phyloP scores from a whole-genome alignment of 2,113 vertebrate species.

The Charina bottae region DNA sequence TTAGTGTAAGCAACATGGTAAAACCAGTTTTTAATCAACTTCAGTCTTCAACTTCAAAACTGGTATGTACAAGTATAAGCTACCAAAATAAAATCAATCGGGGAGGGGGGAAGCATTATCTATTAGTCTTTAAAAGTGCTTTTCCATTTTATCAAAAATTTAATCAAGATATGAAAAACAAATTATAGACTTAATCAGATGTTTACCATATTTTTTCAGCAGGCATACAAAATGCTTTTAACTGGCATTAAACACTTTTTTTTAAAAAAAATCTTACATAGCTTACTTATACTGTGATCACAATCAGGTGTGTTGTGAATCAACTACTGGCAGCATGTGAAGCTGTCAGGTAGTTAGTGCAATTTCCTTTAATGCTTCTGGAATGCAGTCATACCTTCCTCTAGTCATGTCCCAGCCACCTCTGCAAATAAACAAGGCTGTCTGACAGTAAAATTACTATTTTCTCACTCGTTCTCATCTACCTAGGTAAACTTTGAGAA shows the following conservation, averaged over 20 bases:
- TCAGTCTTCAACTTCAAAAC: neutral
- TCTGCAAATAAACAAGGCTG: neutral
- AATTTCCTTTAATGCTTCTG: neutral
- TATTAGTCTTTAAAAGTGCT: neutral
- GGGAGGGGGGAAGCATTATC: neutral
- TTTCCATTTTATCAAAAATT: neutral
- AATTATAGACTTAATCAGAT: neutral
- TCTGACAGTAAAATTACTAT: no score
- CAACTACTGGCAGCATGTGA: neutral
- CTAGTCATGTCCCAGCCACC: neutral
- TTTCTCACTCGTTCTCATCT: neutral
- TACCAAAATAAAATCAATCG: neutral
- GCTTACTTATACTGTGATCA: neutral
- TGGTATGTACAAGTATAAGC: accelerated
- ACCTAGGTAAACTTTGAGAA: neutral
- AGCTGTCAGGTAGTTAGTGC: neutral
- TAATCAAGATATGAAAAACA: neutral
- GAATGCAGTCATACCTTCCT: neutral
- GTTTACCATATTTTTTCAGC: neutral
- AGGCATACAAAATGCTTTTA: neutral
- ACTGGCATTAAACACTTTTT: neutral
- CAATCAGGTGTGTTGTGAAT: neutral
- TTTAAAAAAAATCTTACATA: neutral
- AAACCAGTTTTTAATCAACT: accelerated
- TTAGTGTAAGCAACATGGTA: neutral